phyloP scores from a whole-genome alignment of 2,888 invertebrate genomes.

The Conistra vaccinii region DNA sequence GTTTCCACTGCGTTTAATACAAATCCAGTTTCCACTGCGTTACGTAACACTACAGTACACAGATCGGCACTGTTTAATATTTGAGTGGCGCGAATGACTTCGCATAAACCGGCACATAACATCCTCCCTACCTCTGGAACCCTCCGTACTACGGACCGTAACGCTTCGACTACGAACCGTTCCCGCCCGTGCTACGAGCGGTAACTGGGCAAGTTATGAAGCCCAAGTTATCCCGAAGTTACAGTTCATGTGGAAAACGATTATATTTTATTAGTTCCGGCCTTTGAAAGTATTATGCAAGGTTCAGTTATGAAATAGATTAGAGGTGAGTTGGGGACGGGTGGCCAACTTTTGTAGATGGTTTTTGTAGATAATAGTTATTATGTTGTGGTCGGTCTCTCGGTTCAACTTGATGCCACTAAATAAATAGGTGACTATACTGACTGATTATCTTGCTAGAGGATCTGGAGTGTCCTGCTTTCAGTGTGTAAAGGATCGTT shows the following conservation, averaged over 20 bases:
- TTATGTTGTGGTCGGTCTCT: not conserved
- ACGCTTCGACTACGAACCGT: slow-evolving; percentile 22
- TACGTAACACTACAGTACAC: slow-evolving; percentile 47
- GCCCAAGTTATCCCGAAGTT: slow-evolving; percentile 55
- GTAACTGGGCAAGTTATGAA: slow-evolving; percentile 51
- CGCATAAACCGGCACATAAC: slow-evolving; percentile 63
- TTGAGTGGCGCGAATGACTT: slow-evolving; percentile 65
- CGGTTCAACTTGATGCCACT: not conserved
- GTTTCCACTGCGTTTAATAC: slow-evolving; percentile 29
- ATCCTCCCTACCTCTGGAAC: slow-evolving; percentile 37
- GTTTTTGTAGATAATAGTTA: slow-evolving; percentile 1
- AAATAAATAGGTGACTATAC: too few relatives aligned
- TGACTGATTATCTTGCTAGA: not conserved
- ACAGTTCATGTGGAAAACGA: slow-evolving; percentile 68
- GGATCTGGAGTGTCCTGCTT: not conserved
- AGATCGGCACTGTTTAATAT: slow-evolving; percentile 65
- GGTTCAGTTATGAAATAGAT: slow-evolving; percentile 39
- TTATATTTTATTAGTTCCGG: slow-evolving; percentile 70
- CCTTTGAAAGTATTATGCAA: slow-evolving; percentile 57
- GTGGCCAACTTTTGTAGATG: slow-evolving; percentile 2
- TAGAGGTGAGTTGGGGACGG: slow-evolving; percentile 12
- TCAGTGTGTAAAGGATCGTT: not conserved
- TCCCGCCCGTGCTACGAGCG: slow-evolving; percentile 4
- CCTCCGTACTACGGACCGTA: slow-evolving; percentile 6
- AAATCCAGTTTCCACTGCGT: slow-evolving; percentile 27